Conservation (phyloP, 2,888 invertebrate species). For the Oscheius sp. region DNA sequence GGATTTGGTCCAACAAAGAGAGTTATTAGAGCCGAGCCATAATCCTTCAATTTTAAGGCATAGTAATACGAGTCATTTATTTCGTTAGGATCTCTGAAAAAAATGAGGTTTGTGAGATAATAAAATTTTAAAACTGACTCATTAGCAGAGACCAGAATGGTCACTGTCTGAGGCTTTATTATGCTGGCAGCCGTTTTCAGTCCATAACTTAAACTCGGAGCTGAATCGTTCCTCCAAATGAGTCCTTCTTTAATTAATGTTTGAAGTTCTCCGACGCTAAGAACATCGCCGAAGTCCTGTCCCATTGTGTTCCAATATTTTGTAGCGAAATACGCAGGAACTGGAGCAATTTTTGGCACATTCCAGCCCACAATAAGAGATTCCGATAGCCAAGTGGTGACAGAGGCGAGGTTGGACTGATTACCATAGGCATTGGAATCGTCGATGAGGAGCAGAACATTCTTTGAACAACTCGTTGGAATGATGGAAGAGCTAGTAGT, state of each 20-base stretch:
- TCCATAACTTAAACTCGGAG: not conserved
- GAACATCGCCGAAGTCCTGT: constrained; percentile 11
- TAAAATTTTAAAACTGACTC: constrained; percentile 25
- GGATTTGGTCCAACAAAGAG: constrained; percentile 18
- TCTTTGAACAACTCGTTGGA: constrained; percentile 3
- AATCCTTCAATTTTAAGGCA: constrained; percentile 13
- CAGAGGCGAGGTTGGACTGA: not conserved
- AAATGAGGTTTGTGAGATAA: not conserved
- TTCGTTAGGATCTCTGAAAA: constrained; percentile 20
- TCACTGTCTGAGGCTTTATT: not conserved
- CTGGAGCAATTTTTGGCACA: not conserved
- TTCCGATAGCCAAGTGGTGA: constrained; percentile 4
- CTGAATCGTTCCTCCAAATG: not conserved
- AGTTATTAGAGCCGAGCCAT: constrained; percentile 23
- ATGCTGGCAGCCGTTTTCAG: not conserved
- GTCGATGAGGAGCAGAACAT: constrained; percentile 27
- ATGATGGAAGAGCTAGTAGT: not conserved
- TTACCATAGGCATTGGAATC: constrained; percentile 17
- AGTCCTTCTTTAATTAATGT: not conserved
- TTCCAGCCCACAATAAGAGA: constrained; percentile 13
- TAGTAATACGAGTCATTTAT: not conserved
- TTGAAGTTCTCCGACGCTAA: not conserved
- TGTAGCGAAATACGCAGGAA: constrained; percentile 7
- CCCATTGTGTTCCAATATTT: constrained; percentile 13
- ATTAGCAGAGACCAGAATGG: constrained; percentile 21